These are phyloP conservation scores for Cassiopea xamachana DNA, from an alignment of 30 jellyfish, hydroid and myxozoan species.

Conservation along the genomic window DNA sequence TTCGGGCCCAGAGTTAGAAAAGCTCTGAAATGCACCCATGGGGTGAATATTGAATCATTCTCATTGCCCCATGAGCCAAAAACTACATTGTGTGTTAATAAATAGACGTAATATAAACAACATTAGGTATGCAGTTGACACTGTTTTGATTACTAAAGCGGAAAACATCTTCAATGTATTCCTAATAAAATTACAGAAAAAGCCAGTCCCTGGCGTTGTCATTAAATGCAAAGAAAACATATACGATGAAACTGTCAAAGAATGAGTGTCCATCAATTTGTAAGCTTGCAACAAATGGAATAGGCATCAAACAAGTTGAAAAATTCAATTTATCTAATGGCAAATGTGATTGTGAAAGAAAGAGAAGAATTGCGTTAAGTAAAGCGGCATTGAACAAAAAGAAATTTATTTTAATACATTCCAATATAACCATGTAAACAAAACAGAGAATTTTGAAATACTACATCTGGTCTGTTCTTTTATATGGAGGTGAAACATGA, in stretches of 20 bases:
- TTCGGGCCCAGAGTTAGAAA: too few relatives aligned
- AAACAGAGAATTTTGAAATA: neutral
- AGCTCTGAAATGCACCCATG: too few relatives aligned
- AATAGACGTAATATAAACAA: constrained; percentile 1
- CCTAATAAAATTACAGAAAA: constrained; percentile 7
- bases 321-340: too few relatives aligned
- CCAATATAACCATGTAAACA: constrained; percentile 20
- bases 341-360: too few relatives aligned
- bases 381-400: constrained; percentile 6
- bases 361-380: too few relatives aligned
- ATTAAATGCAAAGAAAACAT: neutral
- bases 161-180: constrained; percentile 13
- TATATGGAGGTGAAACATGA: constrained; percentile 53
- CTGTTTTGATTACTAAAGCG: constrained; percentile 20
- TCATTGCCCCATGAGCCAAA: too few relatives aligned
- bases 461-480: neutral
- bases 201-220: neutral
- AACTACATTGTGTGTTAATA: neutral
- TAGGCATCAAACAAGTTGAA: neutral
- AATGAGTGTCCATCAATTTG: constrained; percentile 24
- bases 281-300: constrained; percentile 59
- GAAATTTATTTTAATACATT: constrained; percentile 48
- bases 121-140: constrained; percentile 37
- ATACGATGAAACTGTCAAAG: constrained; percentile 49
- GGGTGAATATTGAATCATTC: too few relatives aligned